These are phyloP conservation scores for Herpetotheres cachinnans DNA, from an alignment of 2,113 vertebrate genomes.

Conservation along the genomic window DNA sequence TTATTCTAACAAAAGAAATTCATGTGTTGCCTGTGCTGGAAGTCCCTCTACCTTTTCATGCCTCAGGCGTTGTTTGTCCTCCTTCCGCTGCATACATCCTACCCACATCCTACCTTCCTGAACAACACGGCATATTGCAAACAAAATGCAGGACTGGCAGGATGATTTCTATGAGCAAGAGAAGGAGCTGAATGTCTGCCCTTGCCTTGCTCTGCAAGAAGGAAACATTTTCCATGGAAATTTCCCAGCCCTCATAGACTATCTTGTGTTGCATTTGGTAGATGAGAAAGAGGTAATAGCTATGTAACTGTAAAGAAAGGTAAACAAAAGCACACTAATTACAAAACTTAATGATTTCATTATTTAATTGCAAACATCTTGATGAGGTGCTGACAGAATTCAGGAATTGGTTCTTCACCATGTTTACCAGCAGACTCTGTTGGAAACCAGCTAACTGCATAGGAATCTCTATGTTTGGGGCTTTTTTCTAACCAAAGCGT, in stretches of 20 bases:
- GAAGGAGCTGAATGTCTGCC: neutral
- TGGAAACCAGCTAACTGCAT: neutral
- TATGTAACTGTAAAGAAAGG: neutral
- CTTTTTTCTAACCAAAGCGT: neutral
- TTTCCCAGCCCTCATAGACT: neutral
- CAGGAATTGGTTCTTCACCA: neutral
- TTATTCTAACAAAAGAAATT: neutral
- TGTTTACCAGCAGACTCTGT: neutral
- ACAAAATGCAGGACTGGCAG: neutral
- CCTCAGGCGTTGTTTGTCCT: neutral
- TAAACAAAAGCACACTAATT: neutral
- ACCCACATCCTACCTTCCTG: neutral
- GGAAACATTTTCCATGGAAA: neutral
- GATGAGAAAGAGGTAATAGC: neutral
- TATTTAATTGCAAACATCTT: neutral
- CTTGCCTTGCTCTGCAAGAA: neutral
- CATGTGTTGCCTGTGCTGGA: neutral
- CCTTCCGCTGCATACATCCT: neutral
- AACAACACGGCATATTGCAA: neutral
- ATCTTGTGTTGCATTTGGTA: neutral
- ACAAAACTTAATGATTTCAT: neutral
- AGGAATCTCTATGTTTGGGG: neutral
- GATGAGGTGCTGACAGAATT: neutral
- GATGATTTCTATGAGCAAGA: neutral
- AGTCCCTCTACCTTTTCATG: neutral